Conservation (phyloP, 2,113 vertebrate genomes). For the Anas platyrhynchos region DNA sequence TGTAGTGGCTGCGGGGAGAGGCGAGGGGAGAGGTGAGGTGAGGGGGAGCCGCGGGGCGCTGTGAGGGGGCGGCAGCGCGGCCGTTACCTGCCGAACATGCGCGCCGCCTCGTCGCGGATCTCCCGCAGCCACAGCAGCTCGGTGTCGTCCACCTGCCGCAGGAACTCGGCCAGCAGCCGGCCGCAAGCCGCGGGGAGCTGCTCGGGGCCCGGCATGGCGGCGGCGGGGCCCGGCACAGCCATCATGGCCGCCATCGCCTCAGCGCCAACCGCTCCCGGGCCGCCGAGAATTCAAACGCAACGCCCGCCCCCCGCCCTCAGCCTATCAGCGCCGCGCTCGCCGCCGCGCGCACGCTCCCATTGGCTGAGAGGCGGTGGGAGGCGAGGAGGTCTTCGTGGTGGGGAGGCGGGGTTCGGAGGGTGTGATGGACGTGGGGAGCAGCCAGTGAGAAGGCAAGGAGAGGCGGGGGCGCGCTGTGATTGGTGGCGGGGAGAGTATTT, state of each 20-base stretch:
- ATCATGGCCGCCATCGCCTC: not conserved
- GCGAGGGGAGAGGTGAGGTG: too few species aligned
- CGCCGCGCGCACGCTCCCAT: not conserved
- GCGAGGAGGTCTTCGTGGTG: too few species aligned
- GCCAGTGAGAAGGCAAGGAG: accelerated
- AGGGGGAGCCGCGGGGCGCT: too few species aligned
- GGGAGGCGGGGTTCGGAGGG: not conserved
- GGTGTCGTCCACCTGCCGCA: slow-evolving; percentile 77
- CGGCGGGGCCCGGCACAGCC: not conserved
- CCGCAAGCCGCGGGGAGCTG: slow-evolving; percentile 76
- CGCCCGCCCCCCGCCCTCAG: accelerated
- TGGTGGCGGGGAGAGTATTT: not conserved
- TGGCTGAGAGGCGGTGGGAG: not conserved
- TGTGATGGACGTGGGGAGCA: accelerated
- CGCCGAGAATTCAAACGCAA: not conserved
- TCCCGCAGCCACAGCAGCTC: slow-evolving; percentile 92
- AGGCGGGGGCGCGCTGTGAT: accelerated
- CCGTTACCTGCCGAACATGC: slow-evolving; percentile 87
- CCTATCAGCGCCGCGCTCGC: not conserved
- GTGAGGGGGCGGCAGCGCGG: accelerated
- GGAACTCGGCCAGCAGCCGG: slow-evolving; percentile 80
- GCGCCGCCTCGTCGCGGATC: slow-evolving; percentile 87
- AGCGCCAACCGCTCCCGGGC: too few species aligned
- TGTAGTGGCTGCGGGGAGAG: slow-evolving; percentile 78
- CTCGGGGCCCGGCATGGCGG: not conserved